A percentile compares a stretch with the other conserved stretches of the same genome.
These are phyloP conservation scores for Lasaia peninsularis DNA, from an alignment of 1,140 invertebrate species.

Conservation along the genomic window DNA sequence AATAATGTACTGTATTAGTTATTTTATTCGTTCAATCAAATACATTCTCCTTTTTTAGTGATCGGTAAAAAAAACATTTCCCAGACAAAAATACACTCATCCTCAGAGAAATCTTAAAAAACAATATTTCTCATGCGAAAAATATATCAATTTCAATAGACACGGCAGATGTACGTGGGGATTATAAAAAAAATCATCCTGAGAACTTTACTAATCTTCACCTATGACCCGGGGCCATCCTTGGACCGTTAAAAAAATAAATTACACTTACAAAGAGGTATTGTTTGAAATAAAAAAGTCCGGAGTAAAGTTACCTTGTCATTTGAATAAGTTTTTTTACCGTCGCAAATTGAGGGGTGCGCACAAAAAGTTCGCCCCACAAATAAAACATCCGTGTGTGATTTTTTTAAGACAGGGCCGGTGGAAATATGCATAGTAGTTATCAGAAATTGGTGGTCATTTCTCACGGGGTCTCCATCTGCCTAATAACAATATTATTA, in stretches of 20 bases:
- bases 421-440: constrained; percentile 40
- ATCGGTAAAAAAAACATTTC: too few species aligned
- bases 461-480: constrained; percentile 52
- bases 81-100: too few species aligned
- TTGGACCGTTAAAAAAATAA: constrained; percentile 67
- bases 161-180: constrained; percentile 45
- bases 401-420: constrained; percentile 63
- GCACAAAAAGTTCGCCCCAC: constrained; percentile 49
- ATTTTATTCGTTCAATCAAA: too few species aligned
- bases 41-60: too few species aligned
- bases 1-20: too few species aligned
- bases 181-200: constrained; percentile 32
- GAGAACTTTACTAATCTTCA: constrained; percentile 57
- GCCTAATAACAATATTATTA: background rate
- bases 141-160: constrained; percentile 29
- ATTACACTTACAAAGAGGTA: constrained; percentile 56
- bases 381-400: constrained; percentile 32
- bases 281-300: constrained; percentile 65
- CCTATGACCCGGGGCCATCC: constrained; percentile 65
- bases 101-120: background rate
- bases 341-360: constrained; percentile 51
- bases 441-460: constrained; percentile 56
- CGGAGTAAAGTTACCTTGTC: constrained; percentile 51
- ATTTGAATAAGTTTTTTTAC: constrained; percentile 62
- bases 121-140: constrained; percentile 16